Evolutionary conservation across 2,888 invertebrate species (phyloP).

Genomic region (Trissolcus brochymenae): DNA sequence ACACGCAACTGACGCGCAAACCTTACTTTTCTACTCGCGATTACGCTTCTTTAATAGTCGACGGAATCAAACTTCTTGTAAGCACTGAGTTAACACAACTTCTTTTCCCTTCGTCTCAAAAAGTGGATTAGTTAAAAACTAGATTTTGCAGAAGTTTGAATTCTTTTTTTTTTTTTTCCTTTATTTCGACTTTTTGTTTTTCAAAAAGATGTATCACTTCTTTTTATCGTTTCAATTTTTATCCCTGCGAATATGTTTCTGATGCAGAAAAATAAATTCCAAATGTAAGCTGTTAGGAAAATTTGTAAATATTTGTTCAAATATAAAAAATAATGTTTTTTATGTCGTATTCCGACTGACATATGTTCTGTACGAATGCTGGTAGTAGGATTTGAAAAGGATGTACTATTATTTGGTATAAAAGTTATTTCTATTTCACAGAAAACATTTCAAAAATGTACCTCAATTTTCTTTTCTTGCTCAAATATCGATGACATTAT

Average conservation of each 20-base stretch:
- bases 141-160: not conserved
- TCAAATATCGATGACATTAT: too few species aligned
- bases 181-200: not conserved
- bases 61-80: constrained; percentile 24
- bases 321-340: too few species aligned
- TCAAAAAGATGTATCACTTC: too few species aligned
- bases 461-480: too few species aligned
- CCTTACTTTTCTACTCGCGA: constrained; percentile 17
- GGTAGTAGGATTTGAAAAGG: too few species aligned
- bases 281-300: not conserved
- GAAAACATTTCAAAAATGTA: too few species aligned
- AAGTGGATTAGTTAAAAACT: not conserved
- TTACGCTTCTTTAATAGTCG: constrained; percentile 38
- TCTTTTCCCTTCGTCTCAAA: not conserved
- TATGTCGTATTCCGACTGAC: too few species aligned
- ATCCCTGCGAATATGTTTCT: not conserved
- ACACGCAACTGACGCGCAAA: constrained; percentile 33
- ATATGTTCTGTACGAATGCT: too few species aligned
- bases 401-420: too few species aligned
- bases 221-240: not conserved
- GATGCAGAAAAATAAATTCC: not conserved
- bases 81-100: constrained; percentile 26
- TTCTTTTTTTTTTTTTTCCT: not conserved
- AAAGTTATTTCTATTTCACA: too few species aligned
- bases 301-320: not conserved